Evolutionary conservation across 2,888 invertebrate genomes (phyloP), one percentile per base, ranked within the genome.

Genomic region (Eristalis pertinax): DNA sequence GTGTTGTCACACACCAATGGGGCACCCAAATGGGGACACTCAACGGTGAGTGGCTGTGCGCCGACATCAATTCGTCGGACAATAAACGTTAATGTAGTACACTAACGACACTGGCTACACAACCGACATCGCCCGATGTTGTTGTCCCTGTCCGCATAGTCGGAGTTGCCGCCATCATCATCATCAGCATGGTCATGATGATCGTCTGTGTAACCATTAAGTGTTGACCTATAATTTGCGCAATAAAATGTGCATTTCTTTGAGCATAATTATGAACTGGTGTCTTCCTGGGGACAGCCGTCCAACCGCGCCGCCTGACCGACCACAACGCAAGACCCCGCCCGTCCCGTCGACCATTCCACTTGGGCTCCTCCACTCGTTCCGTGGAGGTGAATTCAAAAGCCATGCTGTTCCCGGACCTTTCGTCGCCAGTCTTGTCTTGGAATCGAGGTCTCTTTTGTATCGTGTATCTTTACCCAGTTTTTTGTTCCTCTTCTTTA

Each of bases 41-140:
- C 73, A 87, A 83, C 83, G 82, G 79, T 83, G 70, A 83, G 64
- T 83, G 75, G 19, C 60, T 50, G 1, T 67, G 65, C 56, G 74
- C 67, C 83, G 86, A 83, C 86, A 83, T 87, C 79, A 83, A 79
- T 87, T 87, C 79, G 73, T 65, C 62, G 72, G 79, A 87, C 83
- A 83, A 79, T 87, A 87, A 83, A 83, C 87, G 78, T 76, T 76
- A 83, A 79, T 87, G 82, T 68, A 38, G 64, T 60, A 77, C 65
- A 24, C 64, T 69, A 64, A 38, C 68, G 74, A 56, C 82, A 85
- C 81, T 74, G 62, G 60, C 69, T 80, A 35, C 32, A 69, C 35
- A 60, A 56, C 24, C 43, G 32, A n/a, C 64, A 24, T 50, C 64
- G 7, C n/a, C 10, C 22, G 19, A 22, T 19, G 7, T 2, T 19